Evolutionary conservation across 2,797 vertebrate species (phyloP).

Genomic region (Tangara arthus): DNA sequence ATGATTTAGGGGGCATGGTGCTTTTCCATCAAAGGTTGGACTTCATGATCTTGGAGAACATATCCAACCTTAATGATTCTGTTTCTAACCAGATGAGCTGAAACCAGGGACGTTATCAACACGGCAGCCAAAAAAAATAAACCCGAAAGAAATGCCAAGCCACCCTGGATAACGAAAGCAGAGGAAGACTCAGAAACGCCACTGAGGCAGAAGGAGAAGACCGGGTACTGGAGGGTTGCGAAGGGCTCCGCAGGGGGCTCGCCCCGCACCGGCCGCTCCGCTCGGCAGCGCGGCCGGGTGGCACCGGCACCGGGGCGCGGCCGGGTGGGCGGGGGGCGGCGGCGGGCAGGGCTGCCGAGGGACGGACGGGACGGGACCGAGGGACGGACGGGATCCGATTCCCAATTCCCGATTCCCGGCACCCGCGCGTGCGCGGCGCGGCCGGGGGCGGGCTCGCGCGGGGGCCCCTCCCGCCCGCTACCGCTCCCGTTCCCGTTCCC

Average conservation of each 20-base stretch:
- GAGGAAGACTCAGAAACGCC: not conserved
- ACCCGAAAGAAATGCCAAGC: not conserved
- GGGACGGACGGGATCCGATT: too few species aligned
- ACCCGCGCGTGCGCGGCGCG: not conserved
- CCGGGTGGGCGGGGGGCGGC: not conserved
- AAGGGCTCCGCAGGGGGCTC: not conserved
- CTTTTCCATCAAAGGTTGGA: not conserved
- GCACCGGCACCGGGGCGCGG: not conserved
- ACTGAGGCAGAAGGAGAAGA: too few species aligned
- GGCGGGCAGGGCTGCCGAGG: not conserved
- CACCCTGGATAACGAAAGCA: not conserved
- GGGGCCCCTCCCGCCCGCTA: not conserved
- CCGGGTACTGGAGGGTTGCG: accelerated
- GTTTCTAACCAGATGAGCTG: not conserved
- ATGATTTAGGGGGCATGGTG: too few species aligned
- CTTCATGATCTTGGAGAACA: not conserved
- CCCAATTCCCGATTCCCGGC: too few species aligned
- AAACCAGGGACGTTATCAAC: not conserved
- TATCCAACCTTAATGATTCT: not conserved
- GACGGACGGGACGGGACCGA: too few species aligned
- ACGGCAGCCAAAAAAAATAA: not conserved
- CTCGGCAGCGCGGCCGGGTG: not conserved
- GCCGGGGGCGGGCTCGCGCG: not conserved
- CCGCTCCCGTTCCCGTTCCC: too few species aligned
- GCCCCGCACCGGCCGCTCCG: not conserved